Conservation (phyloP, 2,113 vertebrate genomes). For the Pelecanoides urinatrix region DNA sequence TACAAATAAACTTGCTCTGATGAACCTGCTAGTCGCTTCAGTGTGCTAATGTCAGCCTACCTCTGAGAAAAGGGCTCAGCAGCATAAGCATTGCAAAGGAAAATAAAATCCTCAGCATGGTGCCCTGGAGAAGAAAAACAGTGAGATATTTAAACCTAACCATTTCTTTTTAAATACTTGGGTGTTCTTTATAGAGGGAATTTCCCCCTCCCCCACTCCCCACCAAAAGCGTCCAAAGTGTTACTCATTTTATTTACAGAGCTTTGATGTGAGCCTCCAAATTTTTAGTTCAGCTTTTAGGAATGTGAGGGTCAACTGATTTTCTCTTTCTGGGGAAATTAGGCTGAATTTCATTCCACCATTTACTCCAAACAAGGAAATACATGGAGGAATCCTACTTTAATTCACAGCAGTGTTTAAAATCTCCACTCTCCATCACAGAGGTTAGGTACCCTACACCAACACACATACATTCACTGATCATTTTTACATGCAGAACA, state of each 20-base stretch:
- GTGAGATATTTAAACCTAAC: conserved; percentile 78
- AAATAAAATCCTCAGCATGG: conserved; percentile 82
- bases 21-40: conserved; percentile 55
- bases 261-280: conserved; percentile 81
- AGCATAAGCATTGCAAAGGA: conserved; percentile 72
- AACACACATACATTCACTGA: not conserved
- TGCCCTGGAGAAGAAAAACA: conserved; percentile 77
- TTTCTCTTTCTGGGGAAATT: conserved; percentile 71
- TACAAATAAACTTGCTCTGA: conserved; percentile 81
- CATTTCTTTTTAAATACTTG: conserved; percentile 83
- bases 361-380: conserved; percentile 70
- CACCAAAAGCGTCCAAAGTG: conserved; percentile 69
- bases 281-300: conserved; percentile 77
- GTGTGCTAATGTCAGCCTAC: conserved; percentile 58
- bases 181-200: conserved; percentile 80
- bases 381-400: not conserved
- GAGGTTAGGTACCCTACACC: not conserved
- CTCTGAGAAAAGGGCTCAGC: conserved; percentile 69
- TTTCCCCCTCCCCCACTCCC: conserved; percentile 46
- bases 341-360: conserved; percentile 66
- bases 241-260: conserved; percentile 85
- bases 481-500: not conserved
- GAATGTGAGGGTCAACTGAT: conserved; percentile 78
- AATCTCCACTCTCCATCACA: not conserved
- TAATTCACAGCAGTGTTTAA: conserved; percentile 19